A percentile compares a stretch with the other conserved stretches of the same genome.
Evolutionary conservation across 2,888 invertebrate species (phyloP).

Genomic region (Apotomis capreana): DNA sequence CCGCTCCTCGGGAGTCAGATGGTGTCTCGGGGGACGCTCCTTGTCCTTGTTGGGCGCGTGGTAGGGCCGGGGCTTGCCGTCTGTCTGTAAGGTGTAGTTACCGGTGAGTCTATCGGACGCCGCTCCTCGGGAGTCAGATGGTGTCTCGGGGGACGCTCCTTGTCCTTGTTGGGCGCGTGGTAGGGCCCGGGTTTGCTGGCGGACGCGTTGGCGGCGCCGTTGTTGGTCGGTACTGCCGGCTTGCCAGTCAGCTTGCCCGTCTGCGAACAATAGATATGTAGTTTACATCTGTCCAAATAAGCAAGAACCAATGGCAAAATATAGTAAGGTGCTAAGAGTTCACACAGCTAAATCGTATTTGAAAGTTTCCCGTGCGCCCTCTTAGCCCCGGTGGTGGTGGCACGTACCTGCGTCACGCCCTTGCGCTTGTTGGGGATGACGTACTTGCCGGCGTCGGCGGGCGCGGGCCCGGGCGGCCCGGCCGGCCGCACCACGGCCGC

Average conservation of each 20-base stretch:
- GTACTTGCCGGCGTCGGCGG: constrained; percentile 84
- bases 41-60: too few species aligned
- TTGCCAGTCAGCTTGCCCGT: constrained; percentile 84
- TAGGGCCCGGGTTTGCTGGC: constrained; percentile 46
- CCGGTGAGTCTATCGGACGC: constrained; percentile 47
- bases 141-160: constrained; percentile 41
- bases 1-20: constrained; percentile 47
- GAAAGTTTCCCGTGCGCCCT: background rate
- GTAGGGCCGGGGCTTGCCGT: too few species aligned
- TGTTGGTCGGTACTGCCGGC: constrained; percentile 56
- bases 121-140: constrained; percentile 49
- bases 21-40: constrained; percentile 39
- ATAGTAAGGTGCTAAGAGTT: too few species aligned
- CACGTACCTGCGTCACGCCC: constrained; percentile 73
- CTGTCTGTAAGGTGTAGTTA: background rate
- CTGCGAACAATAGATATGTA: constrained; percentile 51
- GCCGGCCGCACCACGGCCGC: constrained; percentile 91
- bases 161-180: constrained; percentile 40
- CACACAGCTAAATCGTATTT: too few species aligned
- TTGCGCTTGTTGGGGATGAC: constrained; percentile 92
- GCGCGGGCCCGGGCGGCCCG: constrained; percentile 52
- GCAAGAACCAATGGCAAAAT: too few species aligned
- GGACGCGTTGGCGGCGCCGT: constrained; percentile 54
- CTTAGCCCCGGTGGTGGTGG: background rate
- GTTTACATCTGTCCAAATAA: background rate